Base-by-base conservation (phyloP, 2,888 invertebrate species). In the Nemurella pictetii region DNA sequence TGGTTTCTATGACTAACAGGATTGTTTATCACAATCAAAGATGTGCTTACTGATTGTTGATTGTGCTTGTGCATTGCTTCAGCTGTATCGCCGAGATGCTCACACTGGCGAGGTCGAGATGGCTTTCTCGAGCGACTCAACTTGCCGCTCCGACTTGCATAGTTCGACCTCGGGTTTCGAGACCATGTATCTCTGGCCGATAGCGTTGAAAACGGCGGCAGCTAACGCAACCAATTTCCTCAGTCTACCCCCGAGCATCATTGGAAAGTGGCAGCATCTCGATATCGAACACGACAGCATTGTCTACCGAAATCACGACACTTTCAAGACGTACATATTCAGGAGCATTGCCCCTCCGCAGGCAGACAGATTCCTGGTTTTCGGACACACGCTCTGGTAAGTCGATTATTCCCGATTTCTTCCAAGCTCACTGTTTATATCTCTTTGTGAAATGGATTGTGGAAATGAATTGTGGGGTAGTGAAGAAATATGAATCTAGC, bases 101-200 rank as follows among this genome's bases (percentile, higher is more conserved):
- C 88, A 88, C 83, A 92, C 91, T 77, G 93, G 93, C 1, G 90
- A 91, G 85, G 92, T 93, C 4, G 90, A 91, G 87, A 91, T 94
- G 89, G 92, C 93, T 9, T 91, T 94, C 85, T 93, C 94, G 87
- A 92, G 92, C 84, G 94, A 94, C 88, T 94, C 94, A 2, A 94
- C 94, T 55, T 94, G 94, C 87, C 91, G 90, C 5, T 91, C 91
- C 83, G 91, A 92, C 87, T 90, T 94, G 32, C 89, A 91, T 55
- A 92, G 92, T 87, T 90, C 93, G 1, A 92, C 92, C 9, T 90
- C 89, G 83, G 94, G 94, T 35, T 93, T 92, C 87, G 94, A 94
- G 89, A 92, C 92, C 0, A 89, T 94, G 75, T 89, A 91, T 0
- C 89, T 94, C 26, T 91, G 87, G 28, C 88, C 89, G 12, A 82